Conservation (phyloP, 1,140 invertebrate genomes). For the Heliothis virescens region DNA sequence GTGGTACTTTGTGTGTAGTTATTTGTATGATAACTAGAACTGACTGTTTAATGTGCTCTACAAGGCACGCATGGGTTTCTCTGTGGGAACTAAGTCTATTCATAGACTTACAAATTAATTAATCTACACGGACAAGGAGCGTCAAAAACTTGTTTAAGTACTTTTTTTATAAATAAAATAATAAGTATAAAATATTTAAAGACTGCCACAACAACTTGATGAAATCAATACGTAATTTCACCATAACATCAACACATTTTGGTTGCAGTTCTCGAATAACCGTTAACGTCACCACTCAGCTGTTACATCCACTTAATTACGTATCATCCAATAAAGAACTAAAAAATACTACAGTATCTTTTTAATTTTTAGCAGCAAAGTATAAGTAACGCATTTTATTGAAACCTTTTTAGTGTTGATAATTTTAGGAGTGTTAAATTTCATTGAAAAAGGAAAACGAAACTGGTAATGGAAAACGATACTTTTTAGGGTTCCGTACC, state of each 20-base stretch:
- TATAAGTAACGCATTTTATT: slow-evolving; percentile 40
- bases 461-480: slow-evolving; percentile 18
- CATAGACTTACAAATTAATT: too few relatives aligned
- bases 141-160: too few relatives aligned
- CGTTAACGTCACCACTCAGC: slow-evolving; percentile 9
- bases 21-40: neutral
- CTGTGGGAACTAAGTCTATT: too few relatives aligned
- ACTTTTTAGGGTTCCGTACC: too few relatives aligned
- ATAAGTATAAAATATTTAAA: neutral
- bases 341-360: slow-evolving; percentile 23
- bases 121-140: too few relatives aligned
- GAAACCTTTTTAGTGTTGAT: slow-evolving; percentile 34
- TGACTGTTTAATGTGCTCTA: neutral
- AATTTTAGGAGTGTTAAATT: slow-evolving; percentile 38
- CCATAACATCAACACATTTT: slow-evolving; percentile 25
- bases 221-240: slow-evolving; percentile 32
- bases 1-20: neutral
- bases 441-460: slow-evolving; percentile 24
- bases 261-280: slow-evolving; percentile 21
- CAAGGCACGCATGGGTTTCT: too few relatives aligned
- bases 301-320: slow-evolving; percentile 26
- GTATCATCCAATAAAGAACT: slow-evolving; percentile 5
- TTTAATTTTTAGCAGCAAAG: slow-evolving; percentile 33
- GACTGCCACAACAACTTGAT: neutral
- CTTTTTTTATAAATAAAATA: too few relatives aligned